Base-by-base conservation (phyloP, 2,113 vertebrate genomes). In the Rhinoptilus africanus region DNA sequence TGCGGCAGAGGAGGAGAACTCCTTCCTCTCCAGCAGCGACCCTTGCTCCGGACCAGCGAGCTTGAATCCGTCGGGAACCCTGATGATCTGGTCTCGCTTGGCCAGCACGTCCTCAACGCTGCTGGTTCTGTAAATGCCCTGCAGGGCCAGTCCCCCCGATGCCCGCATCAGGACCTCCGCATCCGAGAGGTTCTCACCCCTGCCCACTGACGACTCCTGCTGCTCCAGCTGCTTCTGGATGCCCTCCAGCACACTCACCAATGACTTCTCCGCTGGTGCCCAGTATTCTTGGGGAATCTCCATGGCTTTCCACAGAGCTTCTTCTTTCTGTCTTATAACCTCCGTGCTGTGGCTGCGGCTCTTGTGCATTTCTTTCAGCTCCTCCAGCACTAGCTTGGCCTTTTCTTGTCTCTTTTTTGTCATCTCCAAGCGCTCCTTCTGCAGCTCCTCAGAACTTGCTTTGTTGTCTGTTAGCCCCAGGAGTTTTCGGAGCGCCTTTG, bases 61-160 rank as follows among this genome's bases (percentile, higher is more conserved):
- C 53, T 32, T 57, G 37, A 98, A 97, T 6, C 88, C 45, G 0
- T 89, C n/a, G 1, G 97, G 98, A 45, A 98, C 8, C n/a, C 54
- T 37, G 35, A 98, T 83, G 57, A 98, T 75, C 79, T 97, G 86
- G 14, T 98, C 96, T 74, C 89, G 87, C 39, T 51, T 98, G 15
- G 80, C 64, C 62, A 98, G 50, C 53, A 94, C 35, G 21, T 78
- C 83, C 0, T 2, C 56, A 11, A 82, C 20, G 22, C 92, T 32
- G 13, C 69, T 82, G 39, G 85, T 97, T 80, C 93, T 93, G 51
- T 96, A 98, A 82, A 98, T 96, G 68, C 98, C 98, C 56, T 97
- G 92, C 50, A 98, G 93, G 51, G 97, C 97, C 63, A 98, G 67
- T 1, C 98, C 98, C 76, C 98, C 98, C 1, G 98, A 98, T 1